Evolutionary conservation across 2,888 invertebrate genomes (phyloP).

Genomic region (Belgica antarctica): DNA sequence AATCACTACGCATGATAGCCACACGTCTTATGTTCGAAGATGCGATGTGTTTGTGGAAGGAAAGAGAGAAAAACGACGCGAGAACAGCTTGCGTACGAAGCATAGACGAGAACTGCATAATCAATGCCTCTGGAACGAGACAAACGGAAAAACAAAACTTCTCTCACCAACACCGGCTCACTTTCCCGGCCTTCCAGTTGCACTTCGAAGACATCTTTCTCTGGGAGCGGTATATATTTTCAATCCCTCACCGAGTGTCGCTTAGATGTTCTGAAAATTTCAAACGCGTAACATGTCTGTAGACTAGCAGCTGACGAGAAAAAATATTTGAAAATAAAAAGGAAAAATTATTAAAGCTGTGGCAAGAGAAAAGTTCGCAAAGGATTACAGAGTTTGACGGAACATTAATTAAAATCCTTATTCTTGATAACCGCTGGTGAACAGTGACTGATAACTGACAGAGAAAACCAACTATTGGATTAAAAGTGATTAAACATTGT

Average conservation of each 20-base stretch:
- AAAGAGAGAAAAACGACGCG: not conserved
- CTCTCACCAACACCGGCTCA: not conserved
- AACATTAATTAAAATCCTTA: slow-evolving; percentile 15
- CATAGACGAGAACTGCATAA: not conserved
- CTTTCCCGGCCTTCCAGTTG: slow-evolving; percentile 4
- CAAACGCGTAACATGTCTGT: slow-evolving; percentile 36
- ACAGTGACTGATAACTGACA: not conserved
- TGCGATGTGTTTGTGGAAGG: not conserved
- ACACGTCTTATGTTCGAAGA: no score
- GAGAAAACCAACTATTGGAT: slow-evolving; percentile 27
- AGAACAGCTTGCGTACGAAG: not conserved
- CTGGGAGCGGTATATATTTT: slow-evolving; percentile 28
- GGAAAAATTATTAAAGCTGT: slow-evolving; percentile 29
- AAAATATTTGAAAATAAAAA: not conserved
- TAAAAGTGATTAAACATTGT: slow-evolving; percentile 38
- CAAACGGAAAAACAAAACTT: not conserved
- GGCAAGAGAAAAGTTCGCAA: slow-evolving; percentile 8
- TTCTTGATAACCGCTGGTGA: not conserved
- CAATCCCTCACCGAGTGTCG: not conserved
- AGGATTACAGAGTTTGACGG: slow-evolving; percentile 14
- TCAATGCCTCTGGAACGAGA: not conserved
- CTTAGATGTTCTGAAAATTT: slow-evolving; percentile 33
- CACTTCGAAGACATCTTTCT: not conserved
- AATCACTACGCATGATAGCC: no score
- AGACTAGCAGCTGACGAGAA: slow-evolving; percentile 16